Evolutionary conservation across 2,888 invertebrate genomes (phyloP).

Genomic region (Tuberolachnus salignus): DNA sequence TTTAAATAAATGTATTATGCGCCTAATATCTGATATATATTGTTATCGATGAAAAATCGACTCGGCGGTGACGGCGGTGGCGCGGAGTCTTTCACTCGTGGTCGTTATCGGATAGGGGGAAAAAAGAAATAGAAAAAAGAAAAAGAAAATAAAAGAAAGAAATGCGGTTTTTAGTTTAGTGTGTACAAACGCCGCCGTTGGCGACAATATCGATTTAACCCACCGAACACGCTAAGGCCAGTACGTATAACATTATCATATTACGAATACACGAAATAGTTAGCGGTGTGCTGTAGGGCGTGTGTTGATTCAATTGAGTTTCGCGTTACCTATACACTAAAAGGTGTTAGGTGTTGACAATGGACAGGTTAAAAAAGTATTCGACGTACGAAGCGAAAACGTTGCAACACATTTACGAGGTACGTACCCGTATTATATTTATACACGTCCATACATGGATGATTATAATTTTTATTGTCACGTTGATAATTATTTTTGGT

Average conservation of each 20-base stretch:
- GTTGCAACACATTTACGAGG: slow-evolving; percentile 44
- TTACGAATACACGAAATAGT: slow-evolving; percentile 7
- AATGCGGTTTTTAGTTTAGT: not conserved
- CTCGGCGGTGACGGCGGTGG: no score
- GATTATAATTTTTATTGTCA: no score
- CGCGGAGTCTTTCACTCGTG: no score
- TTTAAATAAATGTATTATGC: no score
- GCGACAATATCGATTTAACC: slow-evolving; percentile 42
- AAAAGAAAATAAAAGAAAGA: not conserved
- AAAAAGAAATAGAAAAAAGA: no score
- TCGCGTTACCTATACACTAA: not conserved
- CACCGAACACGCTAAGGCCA: slow-evolving; percentile 19
- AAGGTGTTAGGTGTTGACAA: not conserved
- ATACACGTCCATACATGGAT: no score
- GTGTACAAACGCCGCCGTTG: slow-evolving; percentile 27
- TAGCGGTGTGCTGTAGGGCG: not conserved
- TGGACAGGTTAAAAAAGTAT: slow-evolving; percentile 35
- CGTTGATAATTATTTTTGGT: no score
- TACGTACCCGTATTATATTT: slow-evolving; percentile 2
- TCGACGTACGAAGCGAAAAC: slow-evolving; percentile 40
- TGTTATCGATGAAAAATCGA: no score
- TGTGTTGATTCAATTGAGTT: not conserved
- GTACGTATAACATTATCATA: not conserved
- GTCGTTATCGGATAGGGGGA: no score
- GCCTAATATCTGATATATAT: no score